Conservation (phyloP, 2,113 vertebrate genomes). For the Pyrgilauda ruficollis region DNA sequence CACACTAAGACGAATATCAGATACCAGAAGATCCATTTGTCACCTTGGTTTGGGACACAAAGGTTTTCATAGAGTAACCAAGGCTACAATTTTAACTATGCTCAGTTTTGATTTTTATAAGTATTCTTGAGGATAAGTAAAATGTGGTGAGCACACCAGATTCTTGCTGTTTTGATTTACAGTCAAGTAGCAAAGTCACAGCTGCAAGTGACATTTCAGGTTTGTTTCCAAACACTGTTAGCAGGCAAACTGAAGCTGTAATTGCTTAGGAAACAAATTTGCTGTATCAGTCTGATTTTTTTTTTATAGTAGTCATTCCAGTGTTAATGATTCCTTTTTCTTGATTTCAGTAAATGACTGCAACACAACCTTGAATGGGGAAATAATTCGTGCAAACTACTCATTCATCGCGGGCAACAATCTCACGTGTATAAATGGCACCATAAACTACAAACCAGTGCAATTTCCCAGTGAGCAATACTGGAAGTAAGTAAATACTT, state of each 20-base stretch:
- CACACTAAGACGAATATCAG: background rate
- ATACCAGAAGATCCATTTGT: background rate
- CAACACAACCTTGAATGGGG: slow-evolving; percentile 54
- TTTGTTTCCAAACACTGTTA: background rate
- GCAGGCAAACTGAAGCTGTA: background rate
- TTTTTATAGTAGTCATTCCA: background rate
- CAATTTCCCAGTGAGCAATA: slow-evolving; percentile 89
- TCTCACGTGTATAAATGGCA: slow-evolving; percentile 69
- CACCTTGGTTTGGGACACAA: background rate
- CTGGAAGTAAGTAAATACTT: slow-evolving; percentile 87
- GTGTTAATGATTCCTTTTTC: background rate
- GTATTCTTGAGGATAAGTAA: background rate
- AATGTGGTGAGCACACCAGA: background rate
- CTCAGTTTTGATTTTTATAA: background rate
- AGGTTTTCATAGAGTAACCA: background rate
- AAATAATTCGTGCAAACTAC: slow-evolving; percentile 57
- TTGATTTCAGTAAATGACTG: slow-evolving; percentile 67
- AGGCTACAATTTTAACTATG: background rate
- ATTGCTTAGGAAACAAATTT: background rate
- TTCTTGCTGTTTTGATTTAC: background rate
- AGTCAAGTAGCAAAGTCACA: background rate
- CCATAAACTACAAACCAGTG: slow-evolving; percentile 51
- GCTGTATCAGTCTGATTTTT: background rate
- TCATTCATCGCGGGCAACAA: slow-evolving; percentile 61
- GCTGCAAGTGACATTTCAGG: background rate